Conservation (phyloP, 1,140 invertebrate species). For the Eulimnadia texana region DNA sequence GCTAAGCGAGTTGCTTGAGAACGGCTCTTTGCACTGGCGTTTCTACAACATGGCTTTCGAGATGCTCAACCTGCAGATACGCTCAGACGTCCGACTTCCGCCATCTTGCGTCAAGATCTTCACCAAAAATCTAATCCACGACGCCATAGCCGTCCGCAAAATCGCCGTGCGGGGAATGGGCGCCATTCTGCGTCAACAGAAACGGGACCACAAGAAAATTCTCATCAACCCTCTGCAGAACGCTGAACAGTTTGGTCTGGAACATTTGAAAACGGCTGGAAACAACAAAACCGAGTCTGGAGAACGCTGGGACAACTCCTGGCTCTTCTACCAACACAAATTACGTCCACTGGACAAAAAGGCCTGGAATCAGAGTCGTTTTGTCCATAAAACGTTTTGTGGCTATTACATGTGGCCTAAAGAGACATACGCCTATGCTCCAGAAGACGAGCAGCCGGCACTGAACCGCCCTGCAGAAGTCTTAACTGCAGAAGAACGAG, state of each 20-base stretch:
- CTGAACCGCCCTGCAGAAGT: slow-evolving; percentile 34
- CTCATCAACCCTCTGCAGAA: slow-evolving; percentile 34
- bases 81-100: slow-evolving; percentile 50
- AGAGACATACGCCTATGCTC: slow-evolving; percentile 41
- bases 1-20: background rate
- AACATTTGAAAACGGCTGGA: slow-evolving; percentile 14
- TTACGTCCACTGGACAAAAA: slow-evolving; percentile 41
- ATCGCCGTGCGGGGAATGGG: slow-evolving; percentile 41
- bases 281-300: slow-evolving; percentile 26
- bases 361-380: slow-evolving; percentile 56
- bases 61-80: slow-evolving; percentile 51
- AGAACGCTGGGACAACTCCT: slow-evolving; percentile 47
- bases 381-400: slow-evolving; percentile 48
- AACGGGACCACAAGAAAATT: slow-evolving; percentile 47
- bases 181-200: slow-evolving; percentile 59
- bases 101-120: slow-evolving; percentile 47
- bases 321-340: slow-evolving; percentile 52
- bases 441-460: slow-evolving; percentile 41
- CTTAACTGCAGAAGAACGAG: slow-evolving; percentile 41
- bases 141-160: slow-evolving; percentile 54
- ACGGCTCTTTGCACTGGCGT: slow-evolving; percentile 46
- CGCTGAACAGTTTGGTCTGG: background rate
- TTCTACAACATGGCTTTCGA: slow-evolving; percentile 55
- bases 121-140: slow-evolving; percentile 50
- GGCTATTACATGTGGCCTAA: slow-evolving; percentile 76